Evolutionary conservation across 1,140 invertebrate species (phyloP).

Genomic region (Cryptotermes secundus): DNA sequence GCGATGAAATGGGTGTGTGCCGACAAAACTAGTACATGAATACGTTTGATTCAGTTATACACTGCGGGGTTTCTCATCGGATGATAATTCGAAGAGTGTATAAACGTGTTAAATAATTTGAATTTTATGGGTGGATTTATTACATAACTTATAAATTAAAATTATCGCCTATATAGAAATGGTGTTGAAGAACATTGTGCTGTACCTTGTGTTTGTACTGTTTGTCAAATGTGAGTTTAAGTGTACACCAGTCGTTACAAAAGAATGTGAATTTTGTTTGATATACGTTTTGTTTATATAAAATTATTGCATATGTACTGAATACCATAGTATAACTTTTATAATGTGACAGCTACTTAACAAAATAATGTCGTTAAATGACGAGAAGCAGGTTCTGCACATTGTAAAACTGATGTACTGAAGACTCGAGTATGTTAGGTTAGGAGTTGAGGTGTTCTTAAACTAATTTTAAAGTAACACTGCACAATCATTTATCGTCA

Average conservation of each 20-base stretch:
- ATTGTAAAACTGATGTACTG: not conserved
- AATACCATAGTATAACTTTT: not conserved
- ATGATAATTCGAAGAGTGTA: too few species aligned
- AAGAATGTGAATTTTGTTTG: not conserved
- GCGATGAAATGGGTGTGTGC: too few species aligned
- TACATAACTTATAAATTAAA: too few species aligned
- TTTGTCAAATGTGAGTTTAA: not conserved
- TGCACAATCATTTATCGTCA: too few species aligned
- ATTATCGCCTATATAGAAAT: not conserved
- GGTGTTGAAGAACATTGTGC: not conserved
- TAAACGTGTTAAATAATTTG: too few species aligned
- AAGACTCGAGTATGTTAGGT: too few species aligned
- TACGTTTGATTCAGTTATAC: too few species aligned
- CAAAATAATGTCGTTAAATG: not conserved
- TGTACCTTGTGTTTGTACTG: not conserved
- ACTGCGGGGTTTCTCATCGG: too few species aligned
- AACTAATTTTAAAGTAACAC: too few species aligned
- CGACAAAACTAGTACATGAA: too few species aligned
- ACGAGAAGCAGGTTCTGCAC: not conserved
- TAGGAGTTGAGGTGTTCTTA: too few species aligned
- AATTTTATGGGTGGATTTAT: too few species aligned
- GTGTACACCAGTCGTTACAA: not conserved
- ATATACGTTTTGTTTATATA: not conserved
- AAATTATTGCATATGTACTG: not conserved
- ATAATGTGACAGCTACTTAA: not conserved